Base-by-base conservation (phyloP, 1,140 invertebrate species). In the Hestina assimilis region DNA sequence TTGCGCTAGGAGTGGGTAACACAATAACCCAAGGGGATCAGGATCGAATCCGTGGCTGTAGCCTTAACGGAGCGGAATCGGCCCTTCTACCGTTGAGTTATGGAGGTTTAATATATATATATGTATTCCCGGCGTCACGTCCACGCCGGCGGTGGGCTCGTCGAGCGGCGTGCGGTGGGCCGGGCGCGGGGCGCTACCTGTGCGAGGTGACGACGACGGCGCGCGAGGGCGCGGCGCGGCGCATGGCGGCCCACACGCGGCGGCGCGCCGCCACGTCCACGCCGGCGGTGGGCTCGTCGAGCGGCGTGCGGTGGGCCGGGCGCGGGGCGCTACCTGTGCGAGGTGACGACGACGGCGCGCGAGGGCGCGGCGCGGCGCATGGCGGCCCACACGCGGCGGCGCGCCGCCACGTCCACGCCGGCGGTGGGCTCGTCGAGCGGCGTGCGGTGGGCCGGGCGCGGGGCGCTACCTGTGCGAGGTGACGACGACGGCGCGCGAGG, bases 261-360 rank as follows among this genome's bases (percentile, higher is more conserved):
- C 79, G 86, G 42, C 96, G 89, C 1, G 93, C 92, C 4, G 91
- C 91, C 14, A 93, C 93, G 89, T 95, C 93, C 54, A 94, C 93
- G n/a, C 93, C 93, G 15, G 93, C 92, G 0, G 92, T 94, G 17
- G 93, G 93, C 76, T 94, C 93, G 73, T 94, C 95, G 75, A 97
- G 79, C 57, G 96, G 91, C 19, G 66, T 94, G 89, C 51, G 2
- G 60, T 56, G 26, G 58, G n/a, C n/a, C 48, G 0, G 55, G 26
- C 61, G 64, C 11, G 38, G 20, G 28, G 48, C n/a, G n/a, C n/a
- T n/a, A 90, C 89, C 89, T 90, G 69, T 91, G 90, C 7, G 90
- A 91, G 11, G 90, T 87, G 24, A 91, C 78, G 31, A 91, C 63
- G 20, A 90, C 60, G 4, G 87, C 80, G 21, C 83, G 77, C 0